Percentiles rank a stretch among this genome's conserved stretches.
phyloP scores from a whole-genome alignment of 2,797 vertebrate species.

The Falco columbarius region DNA sequence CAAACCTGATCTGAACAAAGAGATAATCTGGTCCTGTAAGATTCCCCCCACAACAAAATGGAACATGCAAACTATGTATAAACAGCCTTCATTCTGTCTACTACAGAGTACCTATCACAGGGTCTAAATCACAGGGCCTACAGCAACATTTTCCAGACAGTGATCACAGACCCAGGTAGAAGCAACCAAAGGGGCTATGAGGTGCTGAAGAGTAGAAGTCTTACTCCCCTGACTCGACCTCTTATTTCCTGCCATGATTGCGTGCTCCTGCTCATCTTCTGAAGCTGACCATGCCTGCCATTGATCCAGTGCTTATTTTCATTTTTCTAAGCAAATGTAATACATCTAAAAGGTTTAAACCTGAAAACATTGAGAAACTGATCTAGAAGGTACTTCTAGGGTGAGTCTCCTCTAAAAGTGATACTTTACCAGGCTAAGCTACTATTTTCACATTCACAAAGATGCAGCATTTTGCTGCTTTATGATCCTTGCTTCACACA shows the following conservation, averaged over 20 bases:
- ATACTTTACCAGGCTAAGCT: neutral
- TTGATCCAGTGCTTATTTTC: neutral
- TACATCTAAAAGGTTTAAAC: neutral
- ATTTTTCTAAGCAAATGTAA: neutral
- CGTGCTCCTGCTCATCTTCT: neutral
- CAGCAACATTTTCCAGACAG: neutral
- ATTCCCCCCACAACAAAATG: neutral
- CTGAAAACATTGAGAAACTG: neutral
- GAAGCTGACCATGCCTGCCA: neutral
- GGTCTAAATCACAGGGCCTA: neutral
- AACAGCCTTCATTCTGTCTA: neutral
- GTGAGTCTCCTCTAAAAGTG: neutral
- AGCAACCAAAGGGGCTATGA: neutral
- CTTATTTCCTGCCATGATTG: neutral
- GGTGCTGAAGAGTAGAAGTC: neutral
- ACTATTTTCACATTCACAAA: neutral
- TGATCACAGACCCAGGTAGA: neutral
- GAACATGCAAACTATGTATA: neutral
- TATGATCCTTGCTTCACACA: neutral
- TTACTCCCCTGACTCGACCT: neutral
- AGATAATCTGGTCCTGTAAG: neutral
- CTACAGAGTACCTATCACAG: neutral
- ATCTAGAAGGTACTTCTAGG: neutral
- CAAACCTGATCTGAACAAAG: neutral
- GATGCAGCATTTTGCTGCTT: neutral